Conservation (phyloP, 2,797 vertebrate genomes). For the Rhinella marina region DNA sequence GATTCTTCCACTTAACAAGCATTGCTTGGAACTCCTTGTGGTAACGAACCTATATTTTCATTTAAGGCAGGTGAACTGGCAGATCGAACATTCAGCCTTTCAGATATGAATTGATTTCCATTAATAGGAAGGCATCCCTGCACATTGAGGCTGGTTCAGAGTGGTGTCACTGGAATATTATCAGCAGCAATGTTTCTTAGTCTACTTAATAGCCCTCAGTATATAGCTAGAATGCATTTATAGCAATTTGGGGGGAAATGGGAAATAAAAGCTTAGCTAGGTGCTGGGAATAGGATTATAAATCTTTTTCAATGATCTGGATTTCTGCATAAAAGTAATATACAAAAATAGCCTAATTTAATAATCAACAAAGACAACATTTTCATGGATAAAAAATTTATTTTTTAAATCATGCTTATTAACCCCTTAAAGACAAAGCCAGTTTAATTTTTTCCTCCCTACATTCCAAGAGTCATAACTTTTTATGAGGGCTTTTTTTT, state of each 20-base stretch:
- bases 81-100: slow-evolving; percentile 33
- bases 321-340: not conserved
- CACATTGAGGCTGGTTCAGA: not conserved
- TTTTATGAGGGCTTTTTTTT: too few species aligned
- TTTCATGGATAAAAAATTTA: not conserved
- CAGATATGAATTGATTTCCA: slow-evolving; percentile 54
- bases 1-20: slow-evolving; percentile 20
- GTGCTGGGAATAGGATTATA: too few species aligned
- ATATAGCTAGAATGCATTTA: not conserved
- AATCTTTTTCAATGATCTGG: not conserved
- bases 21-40: slow-evolving; percentile 18
- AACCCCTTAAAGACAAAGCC: not conserved
- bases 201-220: not conserved
- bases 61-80: slow-evolving; percentile 37
- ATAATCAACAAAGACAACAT: not conserved
- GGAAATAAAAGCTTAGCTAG: too few species aligned
- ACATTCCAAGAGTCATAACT: too few species aligned
- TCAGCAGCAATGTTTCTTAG: not conserved
- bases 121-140: slow-evolving; percentile 26
- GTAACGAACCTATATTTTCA: slow-evolving; percentile 14
- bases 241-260: not conserved
- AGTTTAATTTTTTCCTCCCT: too few species aligned
- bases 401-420: not conserved
- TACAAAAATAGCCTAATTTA: not conserved
- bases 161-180: not conserved